Base-by-base conservation (phyloP, 2,888 invertebrate species). In the Thyatira batis region DNA sequence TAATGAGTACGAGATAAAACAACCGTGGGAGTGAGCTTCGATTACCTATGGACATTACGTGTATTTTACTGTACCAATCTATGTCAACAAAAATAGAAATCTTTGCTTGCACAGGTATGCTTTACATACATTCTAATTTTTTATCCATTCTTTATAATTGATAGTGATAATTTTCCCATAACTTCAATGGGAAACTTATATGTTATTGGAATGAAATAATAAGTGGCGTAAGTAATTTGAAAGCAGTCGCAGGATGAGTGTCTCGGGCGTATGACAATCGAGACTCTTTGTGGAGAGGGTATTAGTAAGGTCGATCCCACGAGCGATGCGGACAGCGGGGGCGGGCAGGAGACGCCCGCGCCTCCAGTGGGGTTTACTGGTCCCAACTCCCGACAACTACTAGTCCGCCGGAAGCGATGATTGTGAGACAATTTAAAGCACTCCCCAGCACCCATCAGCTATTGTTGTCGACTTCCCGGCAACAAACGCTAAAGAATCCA, bases 361-460 rank as follows among this genome's bases (percentile, higher is more conserved):
- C 57, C 67, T 65, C 60, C 63, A 62, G 55, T 57, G 67, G 65
- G 61, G 39, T 39, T 39, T 39, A 8, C 13, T 8, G 39, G 39
- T 39, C 39, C n/a, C 65, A 61, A 65, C 65, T 72, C 68, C 64
- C 64, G 54, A 51, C 68, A 69, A 77, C 76, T 76, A 77, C 70
- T 63, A 68, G 73, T 65, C 55, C 76, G 67, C 80, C 89, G 90
- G 90, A 90, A 88, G 74, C 76, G 60, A 62, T 77, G 85, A 89
- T 87, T 89, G 89, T 80, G 84, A 85, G 84, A 86, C 89, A 88
- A 89, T 89, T 89, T 86, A 80, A 87, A 84, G 80, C 82, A 81
- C 70, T 82, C 83, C 74, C 74, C 64, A 70, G 65, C 71, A 74
- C 73, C 78, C 74, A 78, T 78, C 78, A 73, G 63, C 73, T 76